Percentiles rank a stretch among this genome's conserved stretches.
Evolutionary conservation across 2,113 vertebrate species (phyloP).

Genomic region (Megalops atlanticus): DNA sequence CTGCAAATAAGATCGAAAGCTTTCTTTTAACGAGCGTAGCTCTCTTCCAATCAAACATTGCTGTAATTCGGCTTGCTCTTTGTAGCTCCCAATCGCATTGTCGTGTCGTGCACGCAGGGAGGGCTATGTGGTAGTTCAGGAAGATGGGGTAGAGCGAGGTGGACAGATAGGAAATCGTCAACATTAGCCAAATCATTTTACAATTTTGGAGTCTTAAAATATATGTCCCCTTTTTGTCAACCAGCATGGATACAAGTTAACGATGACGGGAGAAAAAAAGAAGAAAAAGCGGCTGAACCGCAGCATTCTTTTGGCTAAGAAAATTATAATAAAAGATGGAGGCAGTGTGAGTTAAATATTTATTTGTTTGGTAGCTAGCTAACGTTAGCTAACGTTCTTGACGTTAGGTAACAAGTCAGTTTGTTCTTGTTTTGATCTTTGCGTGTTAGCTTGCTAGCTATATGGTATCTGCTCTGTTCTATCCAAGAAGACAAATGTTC

Average conservation of each 20-base stretch:
- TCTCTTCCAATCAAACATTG: not conserved
- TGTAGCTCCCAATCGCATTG: constrained; percentile 49
- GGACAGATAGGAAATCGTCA: constrained; percentile 56
- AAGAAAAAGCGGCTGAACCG: constrained; percentile 85
- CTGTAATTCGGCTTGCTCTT: not conserved
- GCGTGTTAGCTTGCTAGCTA: not conserved
- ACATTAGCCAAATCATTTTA: constrained; percentile 10
- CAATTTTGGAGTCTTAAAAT: constrained; percentile 14
- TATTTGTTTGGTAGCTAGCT: constrained; percentile 43
- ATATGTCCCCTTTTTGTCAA: constrained; percentile 44
- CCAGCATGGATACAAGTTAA: constrained; percentile 77
- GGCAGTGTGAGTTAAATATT: constrained; percentile 80
- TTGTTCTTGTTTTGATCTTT: not conserved
- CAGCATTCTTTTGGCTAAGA: constrained; percentile 84
- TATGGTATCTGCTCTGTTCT: not conserved
- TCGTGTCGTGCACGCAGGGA: constrained; percentile 29
- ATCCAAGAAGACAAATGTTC: not conserved
- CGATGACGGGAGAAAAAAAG: constrained; percentile 83
- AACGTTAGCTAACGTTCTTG: not conserved
- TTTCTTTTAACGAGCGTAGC: not conserved
- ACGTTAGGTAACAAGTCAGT: not conserved
- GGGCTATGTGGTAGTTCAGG: constrained; percentile 53
- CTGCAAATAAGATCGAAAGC: not conserved
- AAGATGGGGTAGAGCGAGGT: constrained; percentile 61
- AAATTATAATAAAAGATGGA: constrained; percentile 85